Base-by-base conservation (phyloP, 2,888 invertebrate species). In the Selenia dentaria region DNA sequence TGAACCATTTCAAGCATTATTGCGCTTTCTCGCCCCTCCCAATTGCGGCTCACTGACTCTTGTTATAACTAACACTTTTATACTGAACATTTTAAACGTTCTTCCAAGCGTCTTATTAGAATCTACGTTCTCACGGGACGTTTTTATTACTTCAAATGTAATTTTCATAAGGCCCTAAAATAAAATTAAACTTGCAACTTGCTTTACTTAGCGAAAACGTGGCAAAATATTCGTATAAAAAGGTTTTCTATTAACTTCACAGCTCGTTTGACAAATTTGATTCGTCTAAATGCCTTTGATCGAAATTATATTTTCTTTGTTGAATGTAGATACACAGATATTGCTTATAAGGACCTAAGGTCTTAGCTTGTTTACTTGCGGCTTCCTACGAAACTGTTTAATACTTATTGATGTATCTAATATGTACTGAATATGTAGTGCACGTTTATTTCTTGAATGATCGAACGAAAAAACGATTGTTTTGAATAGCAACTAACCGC, bases 1-100 rank as follows among this genome's bases (percentile, higher is more conserved):
- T 64, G 62, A 57, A 59, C 65, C 63, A 62, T 71, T 71, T 67
- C 40, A 51, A 46, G 45, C 44, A 53, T 57, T 57, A 53, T 73
- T 68, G 61, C 71, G 63, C 62, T 68, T 54, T 40, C 52, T 46
- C 44, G 51, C 54, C 55, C 57, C 44, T 37, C 50, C 54, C 52
- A 57, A 52, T 56, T 46, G 61, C 52, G 56, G 54, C 54, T 60
- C 56, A 54, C 56, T 57, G 54, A 50, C 56, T 59, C 59, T 67
- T 62, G 59, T 64, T 61, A 60, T 61, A 60, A 54, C 54, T 57
- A 46, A 43, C 52, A 42, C 48, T 54, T 62, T 59, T 47, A 54
- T 51, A 52, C 51, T 52, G 43, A 56, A 51, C 46, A 22, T 57
- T 59, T 55, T 52, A 57, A 63, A 58, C 29, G 45, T 35, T 48